phyloP scores from a whole-genome alignment of 1,140 invertebrate genomes.

The Paracyclopina nana region DNA sequence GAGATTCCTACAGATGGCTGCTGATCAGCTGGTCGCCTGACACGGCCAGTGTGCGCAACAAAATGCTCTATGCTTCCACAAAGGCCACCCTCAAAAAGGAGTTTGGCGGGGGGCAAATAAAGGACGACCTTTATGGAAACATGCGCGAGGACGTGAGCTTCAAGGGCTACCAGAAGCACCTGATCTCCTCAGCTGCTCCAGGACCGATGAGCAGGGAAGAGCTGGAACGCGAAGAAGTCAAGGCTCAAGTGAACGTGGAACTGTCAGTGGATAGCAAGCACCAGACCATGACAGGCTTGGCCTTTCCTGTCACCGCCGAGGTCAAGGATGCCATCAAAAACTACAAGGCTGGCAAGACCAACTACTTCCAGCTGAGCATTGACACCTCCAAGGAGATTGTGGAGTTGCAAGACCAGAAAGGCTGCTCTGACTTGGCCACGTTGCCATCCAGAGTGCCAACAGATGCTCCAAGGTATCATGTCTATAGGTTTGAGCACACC shows the following conservation, averaged over 20 bases:
- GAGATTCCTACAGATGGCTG: constrained; percentile 60
- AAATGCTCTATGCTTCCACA: constrained; percentile 97
- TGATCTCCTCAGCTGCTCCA: constrained; percentile 51
- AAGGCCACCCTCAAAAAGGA: constrained; percentile 92
- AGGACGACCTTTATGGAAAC: constrained; percentile 70
- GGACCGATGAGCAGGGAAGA: constrained; percentile 71
- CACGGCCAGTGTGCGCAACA: constrained; percentile 63
- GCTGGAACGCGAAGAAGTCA: constrained; percentile 63
- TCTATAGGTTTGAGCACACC: constrained; percentile 73
- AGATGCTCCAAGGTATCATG: constrained; percentile 70
- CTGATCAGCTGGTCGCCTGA: constrained; percentile 89
- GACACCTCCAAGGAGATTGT: constrained; percentile 53
- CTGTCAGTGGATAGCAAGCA: constrained; percentile 64
- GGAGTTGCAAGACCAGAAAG: constrained; percentile 40
- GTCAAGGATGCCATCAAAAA: constrained; percentile 47
- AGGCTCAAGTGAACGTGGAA: constrained; percentile 46
- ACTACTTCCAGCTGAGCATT: constrained; percentile 40
- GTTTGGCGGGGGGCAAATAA: constrained; percentile 74
- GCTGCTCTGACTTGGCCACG: constrained; percentile 37
- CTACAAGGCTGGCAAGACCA: constrained; percentile 30
- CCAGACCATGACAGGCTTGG: constrained; percentile 71
- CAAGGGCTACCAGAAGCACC: constrained; percentile 56
- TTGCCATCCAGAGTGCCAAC: constrained; percentile 53
- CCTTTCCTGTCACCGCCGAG: constrained; percentile 70
- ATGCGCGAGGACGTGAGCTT: constrained; percentile 54